Evolutionary conservation across 2,113 vertebrate genomes (phyloP), one percentile per base, ranked within the genome.

Genomic region (Piaya cayana): DNA sequence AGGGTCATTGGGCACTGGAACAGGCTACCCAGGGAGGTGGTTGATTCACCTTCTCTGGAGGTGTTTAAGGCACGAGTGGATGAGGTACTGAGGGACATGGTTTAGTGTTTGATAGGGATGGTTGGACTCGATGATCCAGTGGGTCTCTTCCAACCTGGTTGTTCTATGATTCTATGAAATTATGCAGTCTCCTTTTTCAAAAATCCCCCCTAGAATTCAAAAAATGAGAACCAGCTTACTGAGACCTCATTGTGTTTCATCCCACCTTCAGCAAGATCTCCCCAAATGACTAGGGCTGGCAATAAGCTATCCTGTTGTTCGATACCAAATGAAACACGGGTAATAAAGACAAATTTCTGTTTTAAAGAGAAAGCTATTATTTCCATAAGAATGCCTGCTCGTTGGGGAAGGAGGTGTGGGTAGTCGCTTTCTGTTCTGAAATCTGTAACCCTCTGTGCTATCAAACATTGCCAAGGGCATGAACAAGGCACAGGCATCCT

Each of bases 291-390:
- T 88, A 65, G 8, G 36, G 30, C 32, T 84, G n/a, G 5, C 52
- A 86, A 39, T 77, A 93, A 88, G 34, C 52, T 83, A 37, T 88
- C 69, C 15, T 68, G 7, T 69, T 78, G 68, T 92, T 88, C 92
- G 84, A 10, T 78, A 47, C 11, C 59, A 68, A 91, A 52, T 74
- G 56, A 92, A 94, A 86, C 6, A 6, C 56, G 49, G 59, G 34
- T 70, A 90, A 64, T 83, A 86, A 89, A 56, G 77, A 82, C 36
- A 86, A 70, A 81, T 83, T 90, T 88, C 74, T 71, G 13, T 60
- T 36, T 83, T 86, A 86, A 90, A 88, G 69, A 43, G 69, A 86
- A 94, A 88, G 75, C 56, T 94, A 32, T 93, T 94, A 80, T 94
- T 93, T 94, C 64, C 34, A 12, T 80, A 67, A 72, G 39, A 95